A percentile compares a stretch with the other conserved stretches of the same genome.
These are phyloP conservation scores for Nemurella pictetii DNA, from an alignment of 2,888 invertebrate genomes.

Conservation along the genomic window DNA sequence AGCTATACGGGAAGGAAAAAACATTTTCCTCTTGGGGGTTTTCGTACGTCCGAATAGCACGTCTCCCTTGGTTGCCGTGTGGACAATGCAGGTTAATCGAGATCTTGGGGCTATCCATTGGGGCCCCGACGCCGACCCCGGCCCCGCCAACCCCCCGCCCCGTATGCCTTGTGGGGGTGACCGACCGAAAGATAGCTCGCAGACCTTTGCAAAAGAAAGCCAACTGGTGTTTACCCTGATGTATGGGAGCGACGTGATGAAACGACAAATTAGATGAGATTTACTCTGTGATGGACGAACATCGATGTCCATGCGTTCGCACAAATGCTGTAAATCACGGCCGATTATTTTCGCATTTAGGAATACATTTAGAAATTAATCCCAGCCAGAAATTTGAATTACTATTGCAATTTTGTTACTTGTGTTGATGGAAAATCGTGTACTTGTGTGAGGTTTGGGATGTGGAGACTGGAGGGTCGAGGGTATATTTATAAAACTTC, in stretches of 20 bases:
- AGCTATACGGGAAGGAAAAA: not conserved
- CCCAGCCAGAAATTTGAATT: no score
- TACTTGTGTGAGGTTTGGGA: no score
- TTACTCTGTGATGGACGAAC: not conserved
- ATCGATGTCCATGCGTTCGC: no score
- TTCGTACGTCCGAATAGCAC: not conserved
- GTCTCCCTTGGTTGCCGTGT: not conserved
- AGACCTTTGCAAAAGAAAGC: not conserved
- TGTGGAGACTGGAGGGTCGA: no score
- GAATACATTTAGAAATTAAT: no score
- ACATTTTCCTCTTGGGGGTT: not conserved
- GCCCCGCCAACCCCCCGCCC: not conserved
- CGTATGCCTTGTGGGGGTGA: not conserved
- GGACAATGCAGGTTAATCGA: not conserved
- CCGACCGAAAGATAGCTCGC: not conserved
- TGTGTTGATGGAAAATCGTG: no score
- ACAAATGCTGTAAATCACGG: no score
- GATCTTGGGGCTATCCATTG: not conserved
- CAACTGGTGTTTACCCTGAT: not conserved
- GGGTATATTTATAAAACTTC: no score
- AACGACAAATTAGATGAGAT: not conserved
- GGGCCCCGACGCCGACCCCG: not conserved
- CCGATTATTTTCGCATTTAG: no score
- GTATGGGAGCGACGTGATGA: not conserved
- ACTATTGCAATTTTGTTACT: no score